These are phyloP conservation scores for Sialia sialis DNA, from an alignment of 2,113 vertebrate species.

Conservation along the genomic window DNA sequence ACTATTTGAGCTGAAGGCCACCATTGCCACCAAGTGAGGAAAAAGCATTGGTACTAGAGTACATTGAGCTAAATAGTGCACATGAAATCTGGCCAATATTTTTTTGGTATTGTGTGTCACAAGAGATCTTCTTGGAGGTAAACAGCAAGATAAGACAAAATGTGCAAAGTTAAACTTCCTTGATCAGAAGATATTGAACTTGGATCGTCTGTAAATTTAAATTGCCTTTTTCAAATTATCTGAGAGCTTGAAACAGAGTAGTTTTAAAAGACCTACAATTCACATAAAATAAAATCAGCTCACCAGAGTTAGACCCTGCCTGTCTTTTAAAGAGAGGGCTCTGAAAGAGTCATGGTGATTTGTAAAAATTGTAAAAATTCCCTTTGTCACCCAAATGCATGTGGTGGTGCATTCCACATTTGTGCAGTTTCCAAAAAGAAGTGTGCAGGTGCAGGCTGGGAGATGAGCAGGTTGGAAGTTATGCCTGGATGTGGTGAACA, in stretches of 20 bases:
- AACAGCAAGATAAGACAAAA: background rate
- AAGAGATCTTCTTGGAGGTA: background rate
- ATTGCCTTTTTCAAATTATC: background rate
- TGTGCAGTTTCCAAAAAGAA: background rate
- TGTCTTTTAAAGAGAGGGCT: background rate
- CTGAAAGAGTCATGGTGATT: background rate
- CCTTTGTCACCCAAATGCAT: background rate
- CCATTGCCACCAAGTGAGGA: background rate
- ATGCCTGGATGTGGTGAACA: too few relatives aligned
- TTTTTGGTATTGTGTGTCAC: background rate
- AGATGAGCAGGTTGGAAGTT: background rate
- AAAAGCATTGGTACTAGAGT: background rate
- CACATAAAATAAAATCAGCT: background rate
- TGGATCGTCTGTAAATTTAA: background rate
- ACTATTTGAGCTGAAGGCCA: background rate
- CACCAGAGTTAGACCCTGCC: background rate
- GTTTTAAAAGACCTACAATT: background rate
- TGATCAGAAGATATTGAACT: background rate
- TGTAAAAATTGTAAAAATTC: background rate
- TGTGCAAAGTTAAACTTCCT: background rate
- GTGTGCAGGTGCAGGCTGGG: background rate
- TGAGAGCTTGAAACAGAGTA: background rate
- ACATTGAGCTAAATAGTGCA: background rate
- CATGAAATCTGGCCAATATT: background rate
- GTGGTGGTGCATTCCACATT: background rate